Evolutionary conservation across 2,888 invertebrate genomes (phyloP), one percentile per base, ranked within the genome.

Genomic region (Polymixis lichenea): DNA sequence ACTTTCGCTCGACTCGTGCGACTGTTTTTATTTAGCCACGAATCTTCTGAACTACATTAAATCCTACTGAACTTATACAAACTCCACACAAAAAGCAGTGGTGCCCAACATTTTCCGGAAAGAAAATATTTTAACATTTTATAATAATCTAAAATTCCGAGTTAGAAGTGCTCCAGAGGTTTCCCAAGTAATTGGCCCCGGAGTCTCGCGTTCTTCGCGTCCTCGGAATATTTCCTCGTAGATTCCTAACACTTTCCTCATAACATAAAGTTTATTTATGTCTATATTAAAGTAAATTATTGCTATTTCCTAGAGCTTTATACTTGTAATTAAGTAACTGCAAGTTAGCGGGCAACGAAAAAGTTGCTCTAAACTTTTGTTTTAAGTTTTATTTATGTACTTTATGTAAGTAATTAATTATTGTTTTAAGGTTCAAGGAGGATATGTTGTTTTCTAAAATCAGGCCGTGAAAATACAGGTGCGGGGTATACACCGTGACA

Each of bases 181-280:
- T 60, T 9, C 13, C 38, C 49, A 22, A 55, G 46, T 77, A 75
- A 75, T 56, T 77, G 75, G 77, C 65, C 56, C 38, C 9, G 1
- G 46, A 64, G 64, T 25, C 11, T 22, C 6, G n/a, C 65, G 22
- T 49, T 65, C 65, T 4, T 55, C 19, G 19, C 64, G 25, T 64
- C 46, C 56, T 65, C 49, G 25, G 67, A 80, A 77, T 69, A 65
- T 53, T 81, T 75, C 22, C 70, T 58, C 13, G 51, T 64, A 75
- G 77, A 66, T 55, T 68, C 64, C 38, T 46, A 64, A 85, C 72
- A 77, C 61, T 85, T 77, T 58, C 38, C 60, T 76, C 17, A 17
- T 56, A 60, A 72, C 66, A 73, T 75, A 84, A 84, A 79, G 58
- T 82, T 82, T 79, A 85, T 84, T 85, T 85, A 84, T 82, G 72